Conservation (phyloP, 53 echinoderm and acorn worm genomes). For the Echinometra lucunter region DNA sequence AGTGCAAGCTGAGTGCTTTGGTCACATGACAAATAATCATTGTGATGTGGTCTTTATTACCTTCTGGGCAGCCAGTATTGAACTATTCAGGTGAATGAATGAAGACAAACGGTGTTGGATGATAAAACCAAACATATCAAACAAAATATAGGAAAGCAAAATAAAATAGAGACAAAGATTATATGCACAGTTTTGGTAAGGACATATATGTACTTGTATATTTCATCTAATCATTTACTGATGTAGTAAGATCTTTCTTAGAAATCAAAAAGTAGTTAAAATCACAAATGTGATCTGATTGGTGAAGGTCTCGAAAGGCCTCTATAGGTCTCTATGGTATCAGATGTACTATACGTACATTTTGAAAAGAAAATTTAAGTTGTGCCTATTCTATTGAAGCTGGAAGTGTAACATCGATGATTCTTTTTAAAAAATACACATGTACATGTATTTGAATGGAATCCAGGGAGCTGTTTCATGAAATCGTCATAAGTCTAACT, state of each 20-base stretch:
- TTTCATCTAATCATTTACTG: neutral
- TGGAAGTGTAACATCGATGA: too few relatives aligned
- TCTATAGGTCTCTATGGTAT: too few relatives aligned
- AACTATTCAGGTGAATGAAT: constrained; percentile 74
- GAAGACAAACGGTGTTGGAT: constrained; percentile 51
- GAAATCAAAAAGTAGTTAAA: neutral
- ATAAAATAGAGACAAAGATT: constrained; percentile 16
- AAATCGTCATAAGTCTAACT: too few relatives aligned
- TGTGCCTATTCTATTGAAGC: too few relatives aligned
- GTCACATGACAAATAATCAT: neutral
- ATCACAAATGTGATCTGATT: neutral
- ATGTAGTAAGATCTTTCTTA: neutral
- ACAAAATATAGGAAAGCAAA: constrained; percentile 43
- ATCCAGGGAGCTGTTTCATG: too few relatives aligned
- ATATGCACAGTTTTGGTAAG: neutral
- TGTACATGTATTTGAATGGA: too few relatives aligned
- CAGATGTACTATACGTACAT: too few relatives aligned
- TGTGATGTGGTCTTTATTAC: constrained; percentile 66
- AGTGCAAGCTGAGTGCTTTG: neutral
- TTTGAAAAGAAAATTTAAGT: too few relatives aligned
- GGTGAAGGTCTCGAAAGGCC: too few relatives aligned
- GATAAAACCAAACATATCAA: constrained; percentile 41
- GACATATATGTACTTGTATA: neutral
- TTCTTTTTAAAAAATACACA: too few relatives aligned
- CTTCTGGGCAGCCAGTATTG: constrained; percentile 89